phyloP scores from a whole-genome alignment of 2,797 vertebrate species.

The Dromococcyx pavoninus region DNA sequence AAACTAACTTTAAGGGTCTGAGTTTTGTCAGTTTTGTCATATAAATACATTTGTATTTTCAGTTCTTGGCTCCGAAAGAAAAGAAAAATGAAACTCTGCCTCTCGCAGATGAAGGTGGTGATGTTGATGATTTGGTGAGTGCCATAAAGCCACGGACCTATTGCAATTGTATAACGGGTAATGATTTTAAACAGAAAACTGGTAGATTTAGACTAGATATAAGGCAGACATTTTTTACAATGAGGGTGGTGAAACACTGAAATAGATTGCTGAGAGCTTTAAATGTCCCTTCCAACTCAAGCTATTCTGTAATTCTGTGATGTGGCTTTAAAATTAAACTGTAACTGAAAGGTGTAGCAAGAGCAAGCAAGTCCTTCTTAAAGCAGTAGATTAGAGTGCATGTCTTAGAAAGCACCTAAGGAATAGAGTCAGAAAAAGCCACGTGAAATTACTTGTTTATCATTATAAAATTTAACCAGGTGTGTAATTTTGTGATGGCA shows the following conservation, averaged over 20 bases:
- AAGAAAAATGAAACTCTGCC: slow-evolving; percentile 71
- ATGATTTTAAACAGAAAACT: too few relatives aligned
- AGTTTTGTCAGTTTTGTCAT: not conserved
- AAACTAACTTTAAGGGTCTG: not conserved
- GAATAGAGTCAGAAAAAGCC: not conserved
- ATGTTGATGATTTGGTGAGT: slow-evolving; percentile 95
- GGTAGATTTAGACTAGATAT: too few relatives aligned
- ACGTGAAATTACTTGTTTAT: not conserved
- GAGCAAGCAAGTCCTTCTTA: not conserved
- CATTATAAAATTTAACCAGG: slow-evolving; percentile 14
- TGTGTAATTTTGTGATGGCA: slow-evolving; percentile 43
- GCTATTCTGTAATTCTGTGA: too few relatives aligned
- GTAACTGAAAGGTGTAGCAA: not conserved
- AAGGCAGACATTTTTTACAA: too few relatives aligned
- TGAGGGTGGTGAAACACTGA: too few relatives aligned
- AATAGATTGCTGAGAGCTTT: too few relatives aligned
- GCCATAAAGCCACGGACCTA: not conserved
- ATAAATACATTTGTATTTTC: slow-evolving; percentile 36
- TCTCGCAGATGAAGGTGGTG: slow-evolving; percentile 81
- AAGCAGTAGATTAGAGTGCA: not conserved
- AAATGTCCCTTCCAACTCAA: too few relatives aligned
- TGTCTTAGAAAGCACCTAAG: not conserved
- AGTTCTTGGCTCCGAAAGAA: slow-evolving; percentile 87
- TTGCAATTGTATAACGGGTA: too few relatives aligned
- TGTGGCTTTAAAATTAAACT: not conserved